Evolutionary conservation across 2,113 vertebrate genomes (phyloP).

Genomic region (Seriola quinqueradiata): DNA sequence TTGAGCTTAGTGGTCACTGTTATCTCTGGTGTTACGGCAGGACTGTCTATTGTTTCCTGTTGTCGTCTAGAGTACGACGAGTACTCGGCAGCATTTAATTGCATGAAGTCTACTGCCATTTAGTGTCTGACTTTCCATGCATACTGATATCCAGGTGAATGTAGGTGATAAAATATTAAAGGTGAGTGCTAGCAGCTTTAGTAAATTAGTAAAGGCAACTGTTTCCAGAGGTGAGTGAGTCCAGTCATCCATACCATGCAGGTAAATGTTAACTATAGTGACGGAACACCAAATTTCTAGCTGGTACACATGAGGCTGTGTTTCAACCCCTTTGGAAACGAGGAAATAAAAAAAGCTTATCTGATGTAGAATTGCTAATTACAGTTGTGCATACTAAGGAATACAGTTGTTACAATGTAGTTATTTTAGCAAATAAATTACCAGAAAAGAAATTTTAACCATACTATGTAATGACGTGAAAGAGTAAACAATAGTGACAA

Average conservation of each 20-base stretch:
- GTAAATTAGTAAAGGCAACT: not conserved
- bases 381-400: not conserved
- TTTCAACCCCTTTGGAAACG: not conserved
- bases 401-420: not conserved
- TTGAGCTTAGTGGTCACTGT: not conserved
- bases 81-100: not conserved
- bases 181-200: not conserved
- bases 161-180: not conserved
- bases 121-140: not conserved
- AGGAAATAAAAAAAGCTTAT: not conserved
- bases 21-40: not conserved
- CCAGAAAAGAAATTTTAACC: too few relatives aligned
- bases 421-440: not conserved
- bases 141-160: not conserved
- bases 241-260: not conserved
- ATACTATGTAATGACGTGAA: too few relatives aligned
- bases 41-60: not conserved
- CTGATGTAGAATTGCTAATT: not conserved
- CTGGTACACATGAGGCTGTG: not conserved
- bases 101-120: not conserved
- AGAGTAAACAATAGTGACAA: too few relatives aligned
- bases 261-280: not conserved
- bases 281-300: not conserved
- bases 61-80: not conserved
- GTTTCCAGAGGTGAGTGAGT: not conserved